Conservation (phyloP, 2,888 invertebrate genomes). For the Tyria jacobaeae region DNA sequence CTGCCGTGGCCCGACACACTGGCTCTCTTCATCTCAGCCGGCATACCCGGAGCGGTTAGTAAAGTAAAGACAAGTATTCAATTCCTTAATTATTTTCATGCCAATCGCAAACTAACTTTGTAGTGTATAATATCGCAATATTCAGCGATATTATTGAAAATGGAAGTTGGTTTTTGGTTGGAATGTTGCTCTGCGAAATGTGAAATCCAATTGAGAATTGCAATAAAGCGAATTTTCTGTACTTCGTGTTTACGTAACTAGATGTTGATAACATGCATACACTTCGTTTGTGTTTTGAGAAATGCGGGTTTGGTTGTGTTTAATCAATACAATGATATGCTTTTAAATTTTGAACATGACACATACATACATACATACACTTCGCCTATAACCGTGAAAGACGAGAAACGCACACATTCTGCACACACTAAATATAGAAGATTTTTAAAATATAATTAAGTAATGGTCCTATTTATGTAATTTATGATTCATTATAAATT, state of each 20-base stretch:
- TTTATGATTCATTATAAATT: background rate
- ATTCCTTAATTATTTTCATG: slow-evolving; percentile 40
- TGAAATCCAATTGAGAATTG: slow-evolving; percentile 37
- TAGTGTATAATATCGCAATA: slow-evolving; percentile 2
- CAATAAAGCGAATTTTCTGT: slow-evolving; percentile 45
- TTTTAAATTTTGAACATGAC: background rate
- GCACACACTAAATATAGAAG: no score
- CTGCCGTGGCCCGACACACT: slow-evolving; percentile 98
- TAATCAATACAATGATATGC: background rate
- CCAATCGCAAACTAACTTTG: slow-evolving; percentile 5
- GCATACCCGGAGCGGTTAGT: slow-evolving; percentile 96
- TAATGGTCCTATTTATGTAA: background rate
- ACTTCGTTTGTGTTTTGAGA: slow-evolving; percentile 30
- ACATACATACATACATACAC: no score
- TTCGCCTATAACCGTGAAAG: no score
- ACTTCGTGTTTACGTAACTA: slow-evolving; percentile 41
- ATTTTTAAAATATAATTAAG: no score
- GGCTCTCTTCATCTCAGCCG: slow-evolving; percentile 96
- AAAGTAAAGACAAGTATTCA: slow-evolving; percentile 72
- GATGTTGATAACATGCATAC: slow-evolving; percentile 38
- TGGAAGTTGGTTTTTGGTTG: slow-evolving; percentile 12
- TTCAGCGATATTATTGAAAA: slow-evolving; percentile 3
- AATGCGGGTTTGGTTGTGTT: slow-evolving; percentile 20
- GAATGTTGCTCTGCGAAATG: slow-evolving; percentile 38
- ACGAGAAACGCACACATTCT: no score